phyloP scores from a whole-genome alignment of 2,888 invertebrate genomes.

The Ceramica pisi region DNA sequence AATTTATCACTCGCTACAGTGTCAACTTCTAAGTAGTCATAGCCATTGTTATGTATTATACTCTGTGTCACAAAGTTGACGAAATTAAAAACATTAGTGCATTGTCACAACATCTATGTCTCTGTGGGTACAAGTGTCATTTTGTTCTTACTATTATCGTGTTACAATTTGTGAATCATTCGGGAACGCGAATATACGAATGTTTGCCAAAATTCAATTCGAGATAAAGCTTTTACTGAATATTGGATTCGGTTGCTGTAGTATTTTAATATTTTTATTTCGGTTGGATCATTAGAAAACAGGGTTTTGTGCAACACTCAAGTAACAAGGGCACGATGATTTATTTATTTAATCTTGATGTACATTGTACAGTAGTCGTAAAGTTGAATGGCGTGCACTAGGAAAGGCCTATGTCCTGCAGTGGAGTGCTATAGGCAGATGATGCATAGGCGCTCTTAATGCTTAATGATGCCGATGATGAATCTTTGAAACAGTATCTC shows the following conservation, averaged over 20 bases:
- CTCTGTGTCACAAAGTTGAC: constrained; percentile 28
- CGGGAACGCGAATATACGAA: constrained; percentile 17
- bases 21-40: constrained; percentile 3
- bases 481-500: too few relatives aligned
- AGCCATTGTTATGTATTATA: constrained; percentile 37
- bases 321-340: too few relatives aligned
- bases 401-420: too few relatives aligned
- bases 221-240: constrained; percentile 2
- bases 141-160: constrained; percentile 42
- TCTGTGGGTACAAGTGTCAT: constrained; percentile 41
- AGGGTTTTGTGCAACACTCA: not conserved
- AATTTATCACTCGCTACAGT: constrained; percentile 41
- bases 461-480: not conserved
- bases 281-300: not conserved
- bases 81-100: constrained; percentile 45
- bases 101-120: constrained; percentile 59
- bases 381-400: too few relatives aligned
- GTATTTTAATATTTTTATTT: constrained; percentile 1
- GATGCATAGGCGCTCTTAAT: too few relatives aligned
- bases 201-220: constrained; percentile 16
- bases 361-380: too few relatives aligned
- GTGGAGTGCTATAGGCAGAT: too few relatives aligned
- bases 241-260: not conserved
- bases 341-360: too few relatives aligned
- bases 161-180: constrained; percentile 39